Conservation (phyloP, 1,140 invertebrate genomes). For the Cotesia chilonis region DNA sequence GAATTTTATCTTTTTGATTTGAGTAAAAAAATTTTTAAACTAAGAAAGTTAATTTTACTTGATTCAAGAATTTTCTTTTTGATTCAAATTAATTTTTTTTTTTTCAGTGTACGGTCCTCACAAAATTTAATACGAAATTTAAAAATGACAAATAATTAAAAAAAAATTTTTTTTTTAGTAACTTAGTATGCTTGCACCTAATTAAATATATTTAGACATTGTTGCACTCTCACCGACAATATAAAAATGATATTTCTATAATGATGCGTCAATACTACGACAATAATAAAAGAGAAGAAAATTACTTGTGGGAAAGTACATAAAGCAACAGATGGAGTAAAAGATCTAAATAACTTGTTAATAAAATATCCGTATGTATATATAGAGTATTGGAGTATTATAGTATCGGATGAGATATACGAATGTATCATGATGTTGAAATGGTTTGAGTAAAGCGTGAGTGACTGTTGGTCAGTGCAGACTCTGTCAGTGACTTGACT, state of each 20-base stretch:
- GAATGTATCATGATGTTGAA: background rate
- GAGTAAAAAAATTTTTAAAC: too few relatives aligned
- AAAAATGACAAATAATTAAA: too few relatives aligned
- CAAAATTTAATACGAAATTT: too few relatives aligned
- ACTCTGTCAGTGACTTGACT: too few relatives aligned
- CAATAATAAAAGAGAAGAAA: constrained; percentile 7
- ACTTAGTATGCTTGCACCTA: too few relatives aligned
- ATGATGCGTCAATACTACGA: background rate
- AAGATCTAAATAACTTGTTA: background rate
- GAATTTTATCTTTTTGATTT: too few relatives aligned
- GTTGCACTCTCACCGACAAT: background rate
- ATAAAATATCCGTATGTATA: background rate
- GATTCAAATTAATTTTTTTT: too few relatives aligned
- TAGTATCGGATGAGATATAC: too few relatives aligned
- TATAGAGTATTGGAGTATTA: background rate
- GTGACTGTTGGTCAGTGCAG: constrained; percentile 45
- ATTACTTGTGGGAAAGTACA: background rate
- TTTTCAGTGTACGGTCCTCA: too few relatives aligned
- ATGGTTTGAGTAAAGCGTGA: background rate
- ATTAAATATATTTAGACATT: background rate
- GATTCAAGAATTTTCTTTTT: too few relatives aligned
- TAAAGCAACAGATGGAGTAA: background rate
- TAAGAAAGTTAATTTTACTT: too few relatives aligned
- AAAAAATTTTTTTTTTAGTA: too few relatives aligned
- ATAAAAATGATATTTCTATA: background rate